These are phyloP conservation scores for Apodemia mormo DNA, from an alignment of 2,888 invertebrate genomes.

Conservation along the genomic window DNA sequence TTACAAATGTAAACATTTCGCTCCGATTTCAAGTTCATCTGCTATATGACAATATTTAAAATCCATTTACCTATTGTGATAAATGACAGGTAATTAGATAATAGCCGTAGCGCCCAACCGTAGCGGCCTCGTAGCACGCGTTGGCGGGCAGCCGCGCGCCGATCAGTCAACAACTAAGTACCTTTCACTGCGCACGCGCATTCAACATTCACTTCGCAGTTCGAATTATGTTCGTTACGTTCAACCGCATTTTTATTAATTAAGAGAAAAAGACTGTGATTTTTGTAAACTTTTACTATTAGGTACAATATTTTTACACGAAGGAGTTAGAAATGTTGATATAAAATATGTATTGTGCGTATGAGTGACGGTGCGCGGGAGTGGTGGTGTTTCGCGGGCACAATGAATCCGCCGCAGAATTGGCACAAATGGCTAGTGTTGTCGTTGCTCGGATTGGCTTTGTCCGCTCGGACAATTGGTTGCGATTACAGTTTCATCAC, in stretches of 20 bases:
- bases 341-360: conserved; percentile 45
- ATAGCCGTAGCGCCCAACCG: conserved; percentile 68
- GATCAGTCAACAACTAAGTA: conserved; percentile 57
- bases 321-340: conserved; percentile 43
- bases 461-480: conserved; percentile 79
- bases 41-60: conserved; percentile 11
- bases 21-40: conserved; percentile 4
- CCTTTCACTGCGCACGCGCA: conserved; percentile 74
- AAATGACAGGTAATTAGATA: conserved; percentile 52
- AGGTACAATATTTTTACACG: neutral
- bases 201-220: conserved; percentile 42
- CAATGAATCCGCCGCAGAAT: conserved; percentile 76
- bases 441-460: conserved; percentile 79
- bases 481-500: conserved; percentile 80
- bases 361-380: conserved; percentile 56
- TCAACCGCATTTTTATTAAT: conserved; percentile 39
- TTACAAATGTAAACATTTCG: neutral
- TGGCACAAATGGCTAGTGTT: conserved; percentile 80
- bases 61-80: conserved; percentile 16
- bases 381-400: conserved; percentile 55
- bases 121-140: conserved; percentile 61
- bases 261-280: conserved; percentile 19
- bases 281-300: conserved; percentile 16
- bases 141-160: conserved; percentile 46
- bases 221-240: conserved; percentile 49